Percentiles rank a stretch among this genome's conserved stretches.
These are phyloP conservation scores for Oligia latruncula DNA, from an alignment of 2,888 invertebrate species.

Conservation along the genomic window DNA sequence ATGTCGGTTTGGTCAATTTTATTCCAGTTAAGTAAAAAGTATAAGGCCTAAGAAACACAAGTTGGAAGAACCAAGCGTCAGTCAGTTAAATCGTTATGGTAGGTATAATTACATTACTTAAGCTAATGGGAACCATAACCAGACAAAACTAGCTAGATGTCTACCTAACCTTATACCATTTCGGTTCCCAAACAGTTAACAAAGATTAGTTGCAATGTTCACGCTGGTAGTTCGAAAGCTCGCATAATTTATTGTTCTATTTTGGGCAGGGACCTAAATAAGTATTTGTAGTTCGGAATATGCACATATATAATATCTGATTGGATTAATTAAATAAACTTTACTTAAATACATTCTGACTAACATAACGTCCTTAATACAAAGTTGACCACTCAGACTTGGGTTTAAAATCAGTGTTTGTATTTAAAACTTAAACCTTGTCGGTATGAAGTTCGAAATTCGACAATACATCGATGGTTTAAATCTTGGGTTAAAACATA, in stretches of 20 bases:
- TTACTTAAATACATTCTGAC: background rate
- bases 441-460: background rate
- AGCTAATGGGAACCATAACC: background rate
- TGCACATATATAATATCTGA: background rate
- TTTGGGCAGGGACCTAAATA: background rate
- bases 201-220: conserved; percentile 38
- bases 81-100: background rate
- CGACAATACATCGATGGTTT: background rate
- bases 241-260: conserved; percentile 16
- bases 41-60: background rate
- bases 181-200: conserved; percentile 24
- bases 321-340: background rate
- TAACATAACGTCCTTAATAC: background rate
- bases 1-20: background rate
- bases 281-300: conserved; percentile 4
- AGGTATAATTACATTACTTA: background rate
- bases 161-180: background rate
- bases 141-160: background rate
- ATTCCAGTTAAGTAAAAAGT: background rate
- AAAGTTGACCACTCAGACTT: background rate
- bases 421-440: background rate
- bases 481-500: background rate
- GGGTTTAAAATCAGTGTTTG: background rate
- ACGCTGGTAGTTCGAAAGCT: conserved; percentile 12
- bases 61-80: background rate